phyloP scores from a whole-genome alignment of 2,113 vertebrate species.

The Himantopus leucocephalus region DNA sequence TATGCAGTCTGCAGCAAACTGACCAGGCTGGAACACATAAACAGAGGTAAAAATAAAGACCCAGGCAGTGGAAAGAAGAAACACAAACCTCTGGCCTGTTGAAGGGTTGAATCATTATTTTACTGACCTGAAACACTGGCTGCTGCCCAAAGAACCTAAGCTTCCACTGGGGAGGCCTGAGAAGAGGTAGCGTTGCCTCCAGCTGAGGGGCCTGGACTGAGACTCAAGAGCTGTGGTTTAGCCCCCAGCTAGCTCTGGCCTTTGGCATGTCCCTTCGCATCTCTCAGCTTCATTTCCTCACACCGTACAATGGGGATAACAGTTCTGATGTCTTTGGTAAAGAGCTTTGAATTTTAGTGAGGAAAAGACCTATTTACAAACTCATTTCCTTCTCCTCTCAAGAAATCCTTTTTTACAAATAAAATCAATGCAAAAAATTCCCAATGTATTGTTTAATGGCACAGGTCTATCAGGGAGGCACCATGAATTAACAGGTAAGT shows the following conservation, averaged over 20 bases:
- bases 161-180: neutral
- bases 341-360: neutral
- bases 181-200: neutral
- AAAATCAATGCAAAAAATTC: neutral
- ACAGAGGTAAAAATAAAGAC: neutral
- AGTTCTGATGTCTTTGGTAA: neutral
- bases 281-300: neutral
- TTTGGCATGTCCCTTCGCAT: neutral
- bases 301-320: neutral
- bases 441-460: neutral
- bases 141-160: neutral
- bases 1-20: neutral
- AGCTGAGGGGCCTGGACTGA: neutral
- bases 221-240: neutral
- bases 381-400: neutral
- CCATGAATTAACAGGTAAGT: fast-evolving
- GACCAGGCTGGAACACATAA: neutral
- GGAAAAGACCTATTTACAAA: neutral
- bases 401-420: neutral
- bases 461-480: neutral
- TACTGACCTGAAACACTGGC: conserved; percentile 6
- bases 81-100: neutral
- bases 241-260: neutral
- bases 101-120: neutral
- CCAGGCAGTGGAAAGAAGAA: neutral